Conservation (phyloP, 2,797 vertebrate genomes). For the Zenarchopterus dispar region DNA sequence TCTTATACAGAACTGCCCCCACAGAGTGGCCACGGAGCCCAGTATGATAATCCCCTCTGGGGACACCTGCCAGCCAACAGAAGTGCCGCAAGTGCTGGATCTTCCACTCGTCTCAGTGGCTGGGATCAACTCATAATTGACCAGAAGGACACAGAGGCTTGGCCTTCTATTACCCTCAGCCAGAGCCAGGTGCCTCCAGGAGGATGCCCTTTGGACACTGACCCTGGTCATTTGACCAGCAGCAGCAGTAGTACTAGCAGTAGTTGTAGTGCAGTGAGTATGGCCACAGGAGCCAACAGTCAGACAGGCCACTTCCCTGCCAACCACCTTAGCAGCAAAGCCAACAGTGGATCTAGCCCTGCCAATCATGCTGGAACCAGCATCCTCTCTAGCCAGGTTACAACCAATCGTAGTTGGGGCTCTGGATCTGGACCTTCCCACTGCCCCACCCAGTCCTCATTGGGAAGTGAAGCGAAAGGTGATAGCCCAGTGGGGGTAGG, state of each 20-base stretch:
- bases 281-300: slow-evolving; percentile 91
- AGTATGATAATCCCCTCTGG: slow-evolving; percentile 96
- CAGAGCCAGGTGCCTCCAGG: slow-evolving; percentile 89
- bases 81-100: slow-evolving; percentile 85
- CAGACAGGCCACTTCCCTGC: slow-evolving; percentile 86
- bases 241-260: slow-evolving; percentile 81
- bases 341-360: slow-evolving; percentile 76
- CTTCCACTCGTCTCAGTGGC: slow-evolving; percentile 79
- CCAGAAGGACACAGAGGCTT: slow-evolving; percentile 90
- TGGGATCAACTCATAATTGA: slow-evolving; percentile 95
- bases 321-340: slow-evolving; percentile 79
- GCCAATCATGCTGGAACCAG: slow-evolving; percentile 88
- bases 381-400: slow-evolving; percentile 88
- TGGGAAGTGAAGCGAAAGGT: slow-evolving; percentile 85
- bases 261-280: slow-evolving; percentile 88
- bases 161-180: slow-evolving; percentile 91
- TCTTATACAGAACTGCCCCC: slow-evolving; percentile 83
- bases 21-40: slow-evolving; percentile 90
- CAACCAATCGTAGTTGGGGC: slow-evolving; percentile 88
- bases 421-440: slow-evolving; percentile 80
- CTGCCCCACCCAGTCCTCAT: slow-evolving; percentile 74
- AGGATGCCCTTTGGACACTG: slow-evolving; percentile 94
- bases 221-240: slow-evolving; percentile 84
- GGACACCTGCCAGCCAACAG: slow-evolving; percentile 89
- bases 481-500: slow-evolving; percentile 87